Conservation (phyloP, 1,140 invertebrate genomes). For the Brevipalpus yothersi region DNA sequence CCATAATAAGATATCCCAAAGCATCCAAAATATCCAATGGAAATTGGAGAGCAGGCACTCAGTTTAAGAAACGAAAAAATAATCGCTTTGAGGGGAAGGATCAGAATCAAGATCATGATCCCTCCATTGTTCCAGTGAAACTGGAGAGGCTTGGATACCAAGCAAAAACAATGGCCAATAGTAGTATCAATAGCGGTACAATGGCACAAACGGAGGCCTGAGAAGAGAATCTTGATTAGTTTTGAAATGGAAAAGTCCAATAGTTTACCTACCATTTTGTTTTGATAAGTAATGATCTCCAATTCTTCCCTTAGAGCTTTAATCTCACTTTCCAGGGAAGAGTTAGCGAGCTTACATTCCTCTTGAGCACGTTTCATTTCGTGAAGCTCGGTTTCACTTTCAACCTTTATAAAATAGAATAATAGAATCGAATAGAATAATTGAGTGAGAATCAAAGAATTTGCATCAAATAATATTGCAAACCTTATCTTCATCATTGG, state of each 20-base stretch:
- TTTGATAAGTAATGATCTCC: slow-evolving; percentile 1
- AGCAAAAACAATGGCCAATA: background rate
- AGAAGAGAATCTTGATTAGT: background rate
- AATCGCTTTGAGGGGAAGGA: background rate
- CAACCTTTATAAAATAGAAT: background rate
- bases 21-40: too few relatives aligned
- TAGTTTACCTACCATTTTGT: background rate
- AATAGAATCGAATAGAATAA: background rate
- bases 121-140: background rate
- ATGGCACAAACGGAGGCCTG: slow-evolving; percentile 1
- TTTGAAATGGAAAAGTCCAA: background rate
- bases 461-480: too few relatives aligned
- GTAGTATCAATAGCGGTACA: background rate
- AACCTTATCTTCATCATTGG: background rate
- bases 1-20: too few relatives aligned
- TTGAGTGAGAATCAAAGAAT: background rate
- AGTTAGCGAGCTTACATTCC: background rate
- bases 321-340: background rate
- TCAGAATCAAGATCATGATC: background rate
- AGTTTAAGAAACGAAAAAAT: too few relatives aligned
- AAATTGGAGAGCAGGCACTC: too few relatives aligned
- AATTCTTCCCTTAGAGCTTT: background rate
- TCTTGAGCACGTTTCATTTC: background rate
- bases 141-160: background rate
- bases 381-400: background rate